These are phyloP conservation scores for Peromyscus leucopus DNA, from an alignment of 2,113 vertebrate species.

Conservation along the genomic window DNA sequence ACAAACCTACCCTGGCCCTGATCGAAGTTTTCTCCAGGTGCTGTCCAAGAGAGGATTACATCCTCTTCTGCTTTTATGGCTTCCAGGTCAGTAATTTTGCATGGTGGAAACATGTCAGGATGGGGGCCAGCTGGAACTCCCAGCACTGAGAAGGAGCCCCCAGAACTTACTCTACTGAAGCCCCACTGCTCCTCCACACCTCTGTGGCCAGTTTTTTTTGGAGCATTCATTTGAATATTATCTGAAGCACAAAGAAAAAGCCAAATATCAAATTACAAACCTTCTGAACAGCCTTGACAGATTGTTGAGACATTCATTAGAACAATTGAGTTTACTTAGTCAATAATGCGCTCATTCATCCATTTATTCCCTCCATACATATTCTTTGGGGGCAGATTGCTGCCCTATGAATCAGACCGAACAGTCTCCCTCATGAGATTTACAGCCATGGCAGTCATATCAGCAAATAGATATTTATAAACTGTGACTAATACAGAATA, in stretches of 20 bases:
- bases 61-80: constrained; percentile 74
- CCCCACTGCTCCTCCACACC: constrained; percentile 59
- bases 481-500: not conserved
- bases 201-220: constrained; percentile 65
- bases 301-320: constrained; percentile 1
- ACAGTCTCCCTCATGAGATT: not conserved
- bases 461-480: constrained; percentile 36
- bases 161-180: constrained; percentile 82
- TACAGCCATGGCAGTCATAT: not conserved
- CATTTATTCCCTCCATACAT: not conserved
- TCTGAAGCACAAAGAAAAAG: constrained; percentile 66
- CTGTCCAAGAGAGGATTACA: constrained; percentile 85
- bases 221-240: constrained; percentile 85
- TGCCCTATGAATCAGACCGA: not conserved
- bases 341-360: not conserved
- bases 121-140: constrained; percentile 52
- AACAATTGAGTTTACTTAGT: constrained; percentile 18
- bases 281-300: not conserved
- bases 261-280: not conserved
- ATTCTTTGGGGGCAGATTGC: not conserved
- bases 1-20: constrained; percentile 83
- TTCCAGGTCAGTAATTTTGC: constrained; percentile 85
- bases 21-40: constrained; percentile 86
- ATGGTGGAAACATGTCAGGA: constrained; percentile 83
- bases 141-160: constrained; percentile 78